Percentiles rank a stretch among this genome's conserved stretches.
Evolutionary conservation across 2,113 vertebrate genomes (phyloP).

Genomic region (Melanerpes aurifrons): DNA sequence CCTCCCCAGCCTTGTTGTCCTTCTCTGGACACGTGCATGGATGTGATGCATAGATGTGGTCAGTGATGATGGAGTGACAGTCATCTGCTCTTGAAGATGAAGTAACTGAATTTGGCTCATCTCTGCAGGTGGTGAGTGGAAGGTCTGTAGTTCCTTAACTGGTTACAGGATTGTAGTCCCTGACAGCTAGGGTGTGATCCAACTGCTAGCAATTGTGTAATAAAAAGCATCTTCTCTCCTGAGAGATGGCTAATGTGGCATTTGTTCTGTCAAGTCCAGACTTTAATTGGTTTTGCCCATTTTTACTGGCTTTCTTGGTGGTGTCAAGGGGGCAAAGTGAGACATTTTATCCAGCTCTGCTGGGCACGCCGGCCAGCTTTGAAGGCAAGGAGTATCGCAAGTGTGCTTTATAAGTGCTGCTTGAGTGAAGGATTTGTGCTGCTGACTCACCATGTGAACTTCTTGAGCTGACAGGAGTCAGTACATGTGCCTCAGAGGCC

Average conservation of each 20-base stretch:
- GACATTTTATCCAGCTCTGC: background rate
- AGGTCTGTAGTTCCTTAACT: background rate
- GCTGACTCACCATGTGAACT: background rate
- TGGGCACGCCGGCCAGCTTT: background rate
- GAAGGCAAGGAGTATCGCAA: background rate
- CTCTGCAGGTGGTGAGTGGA: background rate
- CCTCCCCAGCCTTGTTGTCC: too few species aligned
- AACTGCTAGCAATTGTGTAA: background rate
- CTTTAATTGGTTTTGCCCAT: background rate
- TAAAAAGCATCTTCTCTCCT: background rate
- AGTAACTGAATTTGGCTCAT: background rate
- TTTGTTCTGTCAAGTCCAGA: background rate
- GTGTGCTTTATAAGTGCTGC: background rate
- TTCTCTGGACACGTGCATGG: too few species aligned
- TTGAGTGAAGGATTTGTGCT: background rate
- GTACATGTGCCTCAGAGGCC: background rate
- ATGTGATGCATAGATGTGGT: background rate
- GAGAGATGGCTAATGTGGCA: background rate
- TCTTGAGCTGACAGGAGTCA: background rate
- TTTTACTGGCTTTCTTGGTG: background rate
- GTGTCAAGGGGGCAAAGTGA: background rate
- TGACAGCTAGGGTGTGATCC: background rate
- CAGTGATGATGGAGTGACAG: background rate
- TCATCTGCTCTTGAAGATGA: background rate
- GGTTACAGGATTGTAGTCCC: background rate